These are phyloP conservation scores for human DNA, from an alignment of 2,113 vertebrate genomes.

Conservation along the genomic window GRCh38 chr6:112193501-112194000, in stretches of 20 bases:
- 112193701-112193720: background rate
- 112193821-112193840: constrained; percentile 38
- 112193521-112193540: background rate
- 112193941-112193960: background rate
- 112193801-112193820: constrained; percentile 24
- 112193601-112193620: background rate
- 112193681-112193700: background rate
- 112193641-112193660: background rate
- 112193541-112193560: background rate
- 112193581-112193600: background rate
- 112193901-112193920: background rate
- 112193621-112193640: background rate
- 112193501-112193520: background rate
- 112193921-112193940: constrained; percentile 50
- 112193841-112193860: constrained; percentile 59
- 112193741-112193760: background rate
- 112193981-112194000: background rate
- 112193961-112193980: background rate
- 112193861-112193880: constrained; percentile 21
- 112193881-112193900: constrained; percentile 20
- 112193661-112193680: background rate
- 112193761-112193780: background rate
- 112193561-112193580: constrained; percentile 2
- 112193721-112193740: background rate
- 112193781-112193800: constrained; percentile 26